A percentile compares a stretch with the other conserved stretches of the same genome.
Evolutionary conservation across 2,797 vertebrate genomes (phyloP).

Genomic region (Helarctos malayanus): DNA sequence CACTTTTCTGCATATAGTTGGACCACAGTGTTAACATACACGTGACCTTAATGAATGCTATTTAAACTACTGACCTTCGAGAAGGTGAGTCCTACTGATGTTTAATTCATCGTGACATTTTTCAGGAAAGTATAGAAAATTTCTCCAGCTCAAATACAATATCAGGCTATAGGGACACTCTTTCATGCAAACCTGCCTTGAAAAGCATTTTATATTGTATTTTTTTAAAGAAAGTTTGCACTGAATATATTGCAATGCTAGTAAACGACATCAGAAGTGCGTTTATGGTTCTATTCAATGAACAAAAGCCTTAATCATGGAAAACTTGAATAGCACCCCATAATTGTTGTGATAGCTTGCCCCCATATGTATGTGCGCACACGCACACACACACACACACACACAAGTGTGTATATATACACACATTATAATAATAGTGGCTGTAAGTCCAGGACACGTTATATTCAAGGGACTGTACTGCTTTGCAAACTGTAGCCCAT

Average conservation of each 20-base stretch:
- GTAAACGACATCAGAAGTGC: not conserved
- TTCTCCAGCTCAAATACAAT: constrained; percentile 19
- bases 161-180: not conserved
- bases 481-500: not conserved
- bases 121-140: constrained; percentile 32
- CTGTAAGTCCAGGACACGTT: not conserved
- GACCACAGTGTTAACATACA: not conserved
- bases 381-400: not conserved
- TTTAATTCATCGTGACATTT: constrained; percentile 69
- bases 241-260: not conserved
- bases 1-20: not conserved
- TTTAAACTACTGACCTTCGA: constrained; percentile 51
- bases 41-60: constrained; percentile 7
- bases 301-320: not conserved
- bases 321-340: not conserved
- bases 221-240: not conserved
- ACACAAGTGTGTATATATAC: not conserved
- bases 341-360: not conserved
- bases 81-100: constrained; percentile 27
- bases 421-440: not conserved
- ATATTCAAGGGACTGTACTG: not conserved
- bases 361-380: not conserved
- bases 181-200: not conserved
- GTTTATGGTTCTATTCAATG: constrained; percentile 1
- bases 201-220: constrained; percentile 34